Conservation (phyloP, 30 jellyfish, hydroid and myxozoan genomes). For the Hydractinia symbiolongicarpus region DNA sequence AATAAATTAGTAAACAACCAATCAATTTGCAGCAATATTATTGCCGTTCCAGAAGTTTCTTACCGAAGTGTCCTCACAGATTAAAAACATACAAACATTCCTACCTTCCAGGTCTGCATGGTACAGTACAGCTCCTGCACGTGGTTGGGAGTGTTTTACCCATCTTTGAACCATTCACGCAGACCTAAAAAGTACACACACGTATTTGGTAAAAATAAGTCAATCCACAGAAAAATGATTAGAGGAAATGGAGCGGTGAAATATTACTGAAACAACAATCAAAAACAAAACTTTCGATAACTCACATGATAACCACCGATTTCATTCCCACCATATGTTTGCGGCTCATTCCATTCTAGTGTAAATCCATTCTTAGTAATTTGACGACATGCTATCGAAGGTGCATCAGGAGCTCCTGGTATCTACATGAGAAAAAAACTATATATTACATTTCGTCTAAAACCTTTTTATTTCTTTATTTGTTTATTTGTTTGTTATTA, state of each 20-base stretch:
- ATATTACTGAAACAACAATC: neutral
- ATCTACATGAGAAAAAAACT: constrained; percentile 19
- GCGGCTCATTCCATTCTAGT: constrained; percentile 68
- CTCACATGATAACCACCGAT: constrained; percentile 63
- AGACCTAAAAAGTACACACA: constrained; percentile 34
- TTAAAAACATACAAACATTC: neutral
- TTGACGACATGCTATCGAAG: constrained; percentile 31
- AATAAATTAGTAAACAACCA: no score
- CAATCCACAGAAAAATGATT: neutral
- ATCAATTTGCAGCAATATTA: no score
- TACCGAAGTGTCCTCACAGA: neutral
- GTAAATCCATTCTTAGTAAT: constrained; percentile 38
- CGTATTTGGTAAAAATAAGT: neutral
- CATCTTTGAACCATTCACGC: constrained; percentile 43
- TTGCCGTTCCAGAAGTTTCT: no score
- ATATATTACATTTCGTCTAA: neutral
- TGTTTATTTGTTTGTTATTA: no score
- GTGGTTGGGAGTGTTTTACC: constrained; percentile 53
- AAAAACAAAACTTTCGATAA: neutral
- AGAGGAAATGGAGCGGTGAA: neutral
- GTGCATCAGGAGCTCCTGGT: constrained; percentile 67
- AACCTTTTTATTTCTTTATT: neutral
- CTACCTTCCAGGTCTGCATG: constrained; percentile 61
- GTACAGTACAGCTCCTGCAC: constrained; percentile 51
- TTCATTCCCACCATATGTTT: constrained; percentile 52